phyloP scores from a whole-genome alignment of 2,888 invertebrate genomes.

The Bellardia pandia region DNA sequence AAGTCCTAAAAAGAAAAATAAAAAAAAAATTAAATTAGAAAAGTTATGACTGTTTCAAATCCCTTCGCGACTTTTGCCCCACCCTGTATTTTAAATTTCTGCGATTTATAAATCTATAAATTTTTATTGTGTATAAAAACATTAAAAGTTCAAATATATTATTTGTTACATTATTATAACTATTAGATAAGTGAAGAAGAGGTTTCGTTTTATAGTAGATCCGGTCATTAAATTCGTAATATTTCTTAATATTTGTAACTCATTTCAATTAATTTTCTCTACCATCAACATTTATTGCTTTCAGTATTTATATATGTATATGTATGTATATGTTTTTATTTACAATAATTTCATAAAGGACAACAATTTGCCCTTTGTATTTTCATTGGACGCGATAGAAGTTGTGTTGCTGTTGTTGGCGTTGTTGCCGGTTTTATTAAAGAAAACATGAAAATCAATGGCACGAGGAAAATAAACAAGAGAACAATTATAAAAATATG shows the following conservation, averaged over 20 bases:
- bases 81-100: conserved; percentile 52
- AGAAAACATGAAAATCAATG: conserved; percentile 80
- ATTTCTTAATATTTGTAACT: too few relatives aligned
- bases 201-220: not conserved
- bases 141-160: not conserved
- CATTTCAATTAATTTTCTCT: not conserved
- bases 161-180: not conserved
- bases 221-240: too few relatives aligned
- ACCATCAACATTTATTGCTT: not conserved
- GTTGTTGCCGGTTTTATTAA: conserved; percentile 31
- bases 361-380: not conserved
- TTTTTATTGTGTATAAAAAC: conserved; percentile 45
- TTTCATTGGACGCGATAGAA: conserved; percentile 9
- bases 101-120: conserved; percentile 69
- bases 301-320: not conserved
- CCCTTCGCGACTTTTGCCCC: too few relatives aligned
- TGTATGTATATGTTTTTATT: not conserved
- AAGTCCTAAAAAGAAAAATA: too few relatives aligned
- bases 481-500: conserved; percentile 82
- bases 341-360: conserved; percentile 7
- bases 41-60: too few relatives aligned
- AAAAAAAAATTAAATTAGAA: too few relatives aligned
- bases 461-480: conserved; percentile 64
- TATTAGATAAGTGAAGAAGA: not conserved
- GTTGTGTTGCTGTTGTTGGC: conserved; percentile 17